A percentile compares a stretch with the other conserved stretches of the same genome.
Evolutionary conservation across 2,888 invertebrate genomes (phyloP).

Genomic region (Meiosimyza platycephala): DNA sequence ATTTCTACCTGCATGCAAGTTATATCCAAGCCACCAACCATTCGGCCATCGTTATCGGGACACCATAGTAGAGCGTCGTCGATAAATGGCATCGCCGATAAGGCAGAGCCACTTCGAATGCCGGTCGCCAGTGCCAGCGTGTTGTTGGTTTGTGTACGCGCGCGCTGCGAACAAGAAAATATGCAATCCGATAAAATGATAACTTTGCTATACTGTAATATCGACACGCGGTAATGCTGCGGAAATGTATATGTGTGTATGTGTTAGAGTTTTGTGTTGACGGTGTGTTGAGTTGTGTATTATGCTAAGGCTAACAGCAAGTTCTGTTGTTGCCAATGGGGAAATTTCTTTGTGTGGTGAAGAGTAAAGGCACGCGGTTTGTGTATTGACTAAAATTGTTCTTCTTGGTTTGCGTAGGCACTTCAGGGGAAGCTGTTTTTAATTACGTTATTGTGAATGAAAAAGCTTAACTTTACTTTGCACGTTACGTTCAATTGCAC

Average conservation of each 20-base stretch:
- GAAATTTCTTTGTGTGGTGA: not conserved
- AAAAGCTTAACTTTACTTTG: too few species aligned
- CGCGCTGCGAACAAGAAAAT: constrained; percentile 3
- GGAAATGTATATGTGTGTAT: not conserved
- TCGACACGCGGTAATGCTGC: not conserved
- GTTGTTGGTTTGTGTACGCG: constrained; percentile 44
- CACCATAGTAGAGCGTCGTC: constrained; percentile 95
- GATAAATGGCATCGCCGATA: constrained; percentile 92
- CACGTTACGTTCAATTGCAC: too few species aligned
- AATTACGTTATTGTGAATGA: not conserved
- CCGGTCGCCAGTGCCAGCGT: constrained; percentile 67
- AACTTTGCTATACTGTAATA: not conserved
- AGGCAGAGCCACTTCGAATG: constrained; percentile 67
- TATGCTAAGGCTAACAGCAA: not conserved
- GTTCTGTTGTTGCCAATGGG: too few species aligned
- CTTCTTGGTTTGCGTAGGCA: constrained; percentile 29
- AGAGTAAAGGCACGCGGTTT: constrained; percentile 30
- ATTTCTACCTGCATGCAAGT: constrained; percentile 82
- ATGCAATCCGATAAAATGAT: not conserved
- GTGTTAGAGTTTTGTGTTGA: not conserved
- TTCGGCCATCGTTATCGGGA: constrained; percentile 94
- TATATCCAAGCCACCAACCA: constrained; percentile 80
- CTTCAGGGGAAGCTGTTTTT: constrained; percentile 23
- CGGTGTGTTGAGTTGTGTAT: not conserved
- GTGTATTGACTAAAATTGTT: not conserved